Evolutionary conservation across 2,888 invertebrate species (phyloP).

Genomic region (Brassicogethes aeneus): DNA sequence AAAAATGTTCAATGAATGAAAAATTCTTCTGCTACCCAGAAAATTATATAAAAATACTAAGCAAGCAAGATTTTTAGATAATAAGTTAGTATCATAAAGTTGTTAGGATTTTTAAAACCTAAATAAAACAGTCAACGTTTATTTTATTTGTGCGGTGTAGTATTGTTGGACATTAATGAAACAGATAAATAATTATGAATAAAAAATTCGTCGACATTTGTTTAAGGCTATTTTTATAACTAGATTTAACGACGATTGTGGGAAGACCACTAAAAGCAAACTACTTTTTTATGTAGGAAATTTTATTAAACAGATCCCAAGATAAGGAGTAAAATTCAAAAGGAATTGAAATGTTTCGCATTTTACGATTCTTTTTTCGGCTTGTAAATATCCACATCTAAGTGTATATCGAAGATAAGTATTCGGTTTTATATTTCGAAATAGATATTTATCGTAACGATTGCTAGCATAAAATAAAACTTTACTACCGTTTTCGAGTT

Average conservation of each 20-base stretch:
- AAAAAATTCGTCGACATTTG: not conserved
- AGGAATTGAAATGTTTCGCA: conserved; percentile 12
- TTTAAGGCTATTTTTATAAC: conserved; percentile 11
- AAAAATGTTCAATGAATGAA: too few species aligned
- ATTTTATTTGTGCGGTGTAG: too few species aligned
- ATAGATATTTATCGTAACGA: not conserved
- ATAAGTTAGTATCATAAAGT: too few species aligned
- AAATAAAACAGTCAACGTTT: too few species aligned
- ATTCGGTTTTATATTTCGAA: not conserved
- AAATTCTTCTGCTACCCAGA: too few species aligned
- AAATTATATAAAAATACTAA: too few species aligned
- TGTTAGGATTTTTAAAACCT: too few species aligned
- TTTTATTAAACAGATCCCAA: conserved; percentile 10
- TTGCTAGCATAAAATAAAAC: not conserved
- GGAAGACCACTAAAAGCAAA: conserved; percentile 10
- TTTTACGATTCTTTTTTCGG: conserved; percentile 10
- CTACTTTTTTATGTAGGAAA: conserved; percentile 7
- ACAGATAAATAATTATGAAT: not conserved
- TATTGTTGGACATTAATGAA: not conserved
- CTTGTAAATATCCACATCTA: not conserved
- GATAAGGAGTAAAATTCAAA: conserved; percentile 8
- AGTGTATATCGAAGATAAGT: not conserved
- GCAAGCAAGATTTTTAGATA: too few species aligned
- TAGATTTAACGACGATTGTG: conserved; percentile 12
- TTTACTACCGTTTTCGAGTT: conserved; percentile 1